Conservation (phyloP, 2,113 vertebrate species). For the Sinocyclocheilus maitianheensis region DNA sequence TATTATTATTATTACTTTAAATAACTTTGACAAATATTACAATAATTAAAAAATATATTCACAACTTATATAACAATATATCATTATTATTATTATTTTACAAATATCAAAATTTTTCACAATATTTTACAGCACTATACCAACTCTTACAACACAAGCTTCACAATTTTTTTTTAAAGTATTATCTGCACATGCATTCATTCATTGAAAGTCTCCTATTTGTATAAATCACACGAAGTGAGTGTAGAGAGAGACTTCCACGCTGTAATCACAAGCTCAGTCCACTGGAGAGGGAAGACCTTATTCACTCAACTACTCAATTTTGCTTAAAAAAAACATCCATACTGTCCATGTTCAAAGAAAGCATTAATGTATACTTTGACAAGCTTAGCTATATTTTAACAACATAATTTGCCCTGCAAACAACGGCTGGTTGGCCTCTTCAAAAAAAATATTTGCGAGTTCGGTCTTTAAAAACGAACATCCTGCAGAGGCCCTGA, state of each 20-base stretch:
- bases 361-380: conserved; percentile 2
- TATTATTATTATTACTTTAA: too few species aligned
- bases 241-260: background rate
- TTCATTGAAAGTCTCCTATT: background rate
- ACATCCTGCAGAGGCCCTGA: conserved; percentile 45
- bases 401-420: conserved; percentile 41
- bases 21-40: too few species aligned
- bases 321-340: too few species aligned
- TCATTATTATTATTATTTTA: too few species aligned
- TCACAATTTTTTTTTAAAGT: too few species aligned
- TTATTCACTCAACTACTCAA: conserved; percentile 32
- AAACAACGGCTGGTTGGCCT: conserved; percentile 34
- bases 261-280: conserved; percentile 25
- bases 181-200: background rate
- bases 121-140: too few species aligned
- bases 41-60: too few species aligned
- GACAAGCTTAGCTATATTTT: conserved; percentile 35
- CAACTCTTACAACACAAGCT: background rate
- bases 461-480: conserved; percentile 62
- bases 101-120: too few species aligned
- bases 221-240: background rate
- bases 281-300: conserved; percentile 34
- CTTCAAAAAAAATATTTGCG: conserved; percentile 61
- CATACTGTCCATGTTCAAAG: too few species aligned
- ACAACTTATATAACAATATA: too few species aligned